Evolutionary conservation across 2,113 vertebrate species (phyloP).

Genomic region (Falco punctatus): DNA sequence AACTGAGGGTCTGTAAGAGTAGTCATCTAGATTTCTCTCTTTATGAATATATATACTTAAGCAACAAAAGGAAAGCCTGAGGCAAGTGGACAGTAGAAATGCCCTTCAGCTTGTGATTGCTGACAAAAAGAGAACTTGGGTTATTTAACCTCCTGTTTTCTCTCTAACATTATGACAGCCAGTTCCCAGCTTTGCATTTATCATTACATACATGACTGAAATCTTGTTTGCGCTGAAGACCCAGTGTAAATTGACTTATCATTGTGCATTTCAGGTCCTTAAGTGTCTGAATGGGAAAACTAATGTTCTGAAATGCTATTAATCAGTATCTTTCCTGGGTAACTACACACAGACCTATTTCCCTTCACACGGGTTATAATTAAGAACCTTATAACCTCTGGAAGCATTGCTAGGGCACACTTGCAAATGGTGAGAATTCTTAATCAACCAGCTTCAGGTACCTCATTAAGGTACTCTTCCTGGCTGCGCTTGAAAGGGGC

Average conservation of each 20-base stretch:
- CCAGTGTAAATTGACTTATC: neutral
- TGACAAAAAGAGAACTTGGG: neutral
- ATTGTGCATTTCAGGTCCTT: neutral
- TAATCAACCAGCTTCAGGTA: neutral
- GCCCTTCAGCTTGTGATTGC: neutral
- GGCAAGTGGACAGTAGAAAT: neutral
- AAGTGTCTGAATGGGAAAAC: neutral
- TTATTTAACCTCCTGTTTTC: neutral
- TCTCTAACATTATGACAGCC: neutral
- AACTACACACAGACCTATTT: neutral
- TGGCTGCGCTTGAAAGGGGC: neutral
- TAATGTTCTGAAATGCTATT: neutral
- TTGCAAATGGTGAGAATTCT: neutral
- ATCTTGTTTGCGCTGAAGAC: neutral
- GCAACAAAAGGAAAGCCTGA: neutral
- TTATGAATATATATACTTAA: accelerated
- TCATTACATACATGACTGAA: neutral
- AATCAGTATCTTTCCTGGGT: neutral
- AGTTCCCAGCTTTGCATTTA: neutral
- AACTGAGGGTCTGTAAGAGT: neutral
- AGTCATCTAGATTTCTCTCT: neutral
- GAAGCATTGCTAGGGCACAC: neutral
- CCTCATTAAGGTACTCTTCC: neutral
- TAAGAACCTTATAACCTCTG: neutral
- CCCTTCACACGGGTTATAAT: neutral